These are phyloP conservation scores for Drosophila falleni DNA, from an alignment of 2,888 invertebrate species.

Conservation along the genomic window DNA sequence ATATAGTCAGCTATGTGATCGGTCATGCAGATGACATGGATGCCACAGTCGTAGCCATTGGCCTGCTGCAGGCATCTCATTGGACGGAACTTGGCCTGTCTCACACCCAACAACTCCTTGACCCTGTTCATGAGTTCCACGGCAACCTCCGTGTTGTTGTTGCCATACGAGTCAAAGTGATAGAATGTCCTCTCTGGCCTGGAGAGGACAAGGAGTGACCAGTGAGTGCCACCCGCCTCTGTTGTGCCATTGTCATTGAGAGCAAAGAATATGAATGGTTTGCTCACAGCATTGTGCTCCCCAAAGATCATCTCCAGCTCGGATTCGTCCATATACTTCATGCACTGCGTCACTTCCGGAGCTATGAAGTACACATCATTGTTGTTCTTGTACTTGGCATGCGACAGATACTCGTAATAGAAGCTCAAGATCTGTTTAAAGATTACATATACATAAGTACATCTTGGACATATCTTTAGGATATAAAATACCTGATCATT, in stretches of 20 bases:
- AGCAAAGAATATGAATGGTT: conserved; percentile 93
- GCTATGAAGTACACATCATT: conserved; percentile 91
- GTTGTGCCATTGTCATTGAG: conserved; percentile 93
- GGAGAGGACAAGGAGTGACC: conserved; percentile 94
- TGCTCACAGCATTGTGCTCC: conserved; percentile 88
- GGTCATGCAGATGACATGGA: conserved; percentile 94
- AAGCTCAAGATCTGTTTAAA: conserved; percentile 90
- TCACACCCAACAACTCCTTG: conserved; percentile 83
- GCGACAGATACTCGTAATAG: conserved; percentile 95
- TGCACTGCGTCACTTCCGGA: conserved; percentile 92
- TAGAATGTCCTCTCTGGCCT: conserved; percentile 90
- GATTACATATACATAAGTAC: too few species aligned
- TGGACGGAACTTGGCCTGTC: conserved; percentile 86
- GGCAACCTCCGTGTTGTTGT: conserved; percentile 89
- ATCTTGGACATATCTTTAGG: background rate
- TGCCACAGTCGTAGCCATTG: conserved; percentile 96
- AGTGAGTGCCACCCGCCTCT: conserved; percentile 94
- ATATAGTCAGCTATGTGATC: conserved; percentile 87
- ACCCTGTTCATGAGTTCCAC: conserved; percentile 88
- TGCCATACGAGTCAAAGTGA: conserved; percentile 92
- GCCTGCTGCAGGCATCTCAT: conserved; percentile 91
- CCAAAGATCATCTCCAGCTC: conserved; percentile 91
- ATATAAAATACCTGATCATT: conserved; percentile 89
- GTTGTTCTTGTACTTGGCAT: conserved; percentile 88
- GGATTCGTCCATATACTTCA: conserved; percentile 91